Evolutionary conservation across 2,888 invertebrate genomes (phyloP), one percentile per base, ranked within the genome.

Genomic region (Myopa testacea): DNA sequence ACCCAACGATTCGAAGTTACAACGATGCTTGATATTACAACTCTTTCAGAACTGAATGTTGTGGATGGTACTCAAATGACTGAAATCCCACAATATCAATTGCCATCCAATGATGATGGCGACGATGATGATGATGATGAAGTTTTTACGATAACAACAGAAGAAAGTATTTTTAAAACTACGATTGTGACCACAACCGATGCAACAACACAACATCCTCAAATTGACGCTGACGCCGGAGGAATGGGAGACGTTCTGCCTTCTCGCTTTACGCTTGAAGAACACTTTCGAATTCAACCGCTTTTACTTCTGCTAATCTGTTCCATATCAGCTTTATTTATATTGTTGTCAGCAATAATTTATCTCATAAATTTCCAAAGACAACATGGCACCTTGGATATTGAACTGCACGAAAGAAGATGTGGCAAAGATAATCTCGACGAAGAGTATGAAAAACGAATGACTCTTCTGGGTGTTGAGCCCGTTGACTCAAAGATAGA

Each of bases 381-480:
- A 4, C 88, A 88, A 67, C 85, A 84, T 50, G 88, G 88, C 37
- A 87, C 88, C 4, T 80, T 88, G 38, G 87, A 88, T 75, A 88
- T 88, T 62, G 88, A 88, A 81, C 86, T 88, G 86, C 88, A 88
- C 77, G 88, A 88, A 70, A 86, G 87, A 68, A 85, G 83, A 0
- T 81, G 86, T 75, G 88, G 87, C 52, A 88, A 88, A 81, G 88
- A 88, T 67, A 80, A 85, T 68, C 78, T 84, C 4, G 85, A 88
- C 12, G 86, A 87, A 74, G 88, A 88, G 60, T 70, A 52, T 52
- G 62, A 73, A 34, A 70, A 52, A 52, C 52, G 70, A 14, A 34
- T 70, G 5, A 70, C 19, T 3, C 52, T 70, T n/a, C 8, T 70
- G 19, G 70, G 50, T 12, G 70, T 70, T 16, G 70, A 70, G 52